phyloP scores from a whole-genome alignment of 2,888 invertebrate species.

The Heterodera filipjevi region DNA sequence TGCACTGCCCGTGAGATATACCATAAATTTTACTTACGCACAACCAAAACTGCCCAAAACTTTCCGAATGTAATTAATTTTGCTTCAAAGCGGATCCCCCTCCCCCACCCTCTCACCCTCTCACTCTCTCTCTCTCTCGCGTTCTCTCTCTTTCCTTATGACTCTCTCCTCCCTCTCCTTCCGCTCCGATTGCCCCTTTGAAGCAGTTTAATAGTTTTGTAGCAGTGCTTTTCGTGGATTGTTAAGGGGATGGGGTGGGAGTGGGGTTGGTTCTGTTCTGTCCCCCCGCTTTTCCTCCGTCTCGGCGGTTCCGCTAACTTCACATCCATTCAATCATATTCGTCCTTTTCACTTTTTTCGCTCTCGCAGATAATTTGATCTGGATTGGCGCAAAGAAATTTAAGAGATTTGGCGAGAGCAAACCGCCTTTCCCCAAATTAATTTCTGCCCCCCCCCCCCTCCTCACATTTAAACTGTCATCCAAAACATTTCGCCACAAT shows the following conservation, averaged over 20 bases:
- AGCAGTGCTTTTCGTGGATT: constrained; percentile 5
- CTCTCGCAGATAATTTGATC: constrained; percentile 1
- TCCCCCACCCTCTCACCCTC: neutral
- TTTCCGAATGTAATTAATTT: constrained; percentile 15
- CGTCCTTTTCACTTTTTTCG: constrained; percentile 1
- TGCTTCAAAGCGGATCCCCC: constrained; percentile 17
- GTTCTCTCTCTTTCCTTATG: neutral
- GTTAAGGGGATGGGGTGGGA: neutral
- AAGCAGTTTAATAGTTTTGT: constrained; percentile 4
- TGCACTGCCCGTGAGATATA: neutral
- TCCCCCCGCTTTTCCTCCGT: neutral
- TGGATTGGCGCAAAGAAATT: constrained; percentile 3
- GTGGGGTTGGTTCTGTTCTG: neutral
- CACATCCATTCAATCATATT: neutral
- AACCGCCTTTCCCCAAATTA: constrained; percentile 11
- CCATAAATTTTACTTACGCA: neutral
- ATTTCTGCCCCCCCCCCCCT: neutral
- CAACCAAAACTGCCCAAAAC: constrained; percentile 1
- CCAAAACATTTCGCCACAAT: constrained; percentile 1
- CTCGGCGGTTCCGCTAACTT: constrained; percentile 20
- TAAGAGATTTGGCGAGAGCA: constrained; percentile 6
- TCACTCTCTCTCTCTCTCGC: neutral
- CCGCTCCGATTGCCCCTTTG: constrained; percentile 12
- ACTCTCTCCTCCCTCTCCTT: neutral
- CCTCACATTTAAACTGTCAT: neutral